Evolutionary conservation across 2,888 invertebrate species (phyloP), one percentile per base, ranked within the genome.

Genomic region (Acrobasis consociella): DNA sequence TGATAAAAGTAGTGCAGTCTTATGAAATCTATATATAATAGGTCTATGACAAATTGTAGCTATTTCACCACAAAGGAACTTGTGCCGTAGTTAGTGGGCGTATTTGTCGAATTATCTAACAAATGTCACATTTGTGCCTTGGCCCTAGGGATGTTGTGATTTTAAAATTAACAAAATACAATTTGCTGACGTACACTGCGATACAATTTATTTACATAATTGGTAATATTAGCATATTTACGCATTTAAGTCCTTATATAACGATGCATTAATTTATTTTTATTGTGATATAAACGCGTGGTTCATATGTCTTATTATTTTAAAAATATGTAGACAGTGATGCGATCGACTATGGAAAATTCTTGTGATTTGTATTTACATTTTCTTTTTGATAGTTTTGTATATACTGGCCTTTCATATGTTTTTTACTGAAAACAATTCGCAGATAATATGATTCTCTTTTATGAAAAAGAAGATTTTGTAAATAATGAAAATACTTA

Each of bases 61-160:
- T 72, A 70, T 63, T 58, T 67, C 63, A 64, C 65, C 64, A 61
- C 58, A 65, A 22, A 62, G 53, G 49, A 55, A 65, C 52, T 67
- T 75, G 71, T 70, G 69, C 71, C 68, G 71, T 82, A 83, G 75
- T 67, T 82, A 81, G 76, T 74, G 82, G 82, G 83, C 80, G 78
- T 79, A 76, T 75, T 77, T 77, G 77, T 75, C 72, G 71, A 70
- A 74, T 76, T 77, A 79, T 78, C 73, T 75, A 75, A 74, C 76
- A 78, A 80, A 81, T 81, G 84, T 83, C 87, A 89, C 83, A 83
- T 79, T 83, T 84, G 91, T 91, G 91, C 91, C 91, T 91, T 91
- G 81, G 85, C 85, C 87, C 83, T 86, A 82, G 80, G 82, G 76
- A 86, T 80, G 84, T 87, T 87, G 87, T 89, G 87, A 87, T 87